A percentile compares a stretch with the other conserved stretches of the same genome.
Evolutionary conservation across 2,797 vertebrate genomes (phyloP).

Genomic region (Rhincodon typus): DNA sequence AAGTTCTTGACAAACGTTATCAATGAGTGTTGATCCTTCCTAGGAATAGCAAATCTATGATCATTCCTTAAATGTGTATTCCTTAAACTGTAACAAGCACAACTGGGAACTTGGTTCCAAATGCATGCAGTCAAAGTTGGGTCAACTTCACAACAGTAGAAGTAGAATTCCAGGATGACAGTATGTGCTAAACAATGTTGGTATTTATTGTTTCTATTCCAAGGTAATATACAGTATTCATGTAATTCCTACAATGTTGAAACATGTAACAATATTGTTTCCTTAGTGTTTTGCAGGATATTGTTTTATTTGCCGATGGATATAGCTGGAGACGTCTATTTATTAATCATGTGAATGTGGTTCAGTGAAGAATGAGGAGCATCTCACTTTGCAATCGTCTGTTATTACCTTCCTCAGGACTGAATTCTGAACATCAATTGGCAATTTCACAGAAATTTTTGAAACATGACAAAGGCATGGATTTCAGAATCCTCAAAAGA

Average conservation of each 20-base stretch:
- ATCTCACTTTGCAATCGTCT: neutral
- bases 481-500: neutral
- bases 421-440: constrained; percentile 2
- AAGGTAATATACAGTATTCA: neutral
- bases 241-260: neutral
- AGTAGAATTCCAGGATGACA: neutral
- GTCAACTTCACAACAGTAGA: neutral
- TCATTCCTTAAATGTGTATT: neutral
- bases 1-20: neutral
- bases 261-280: neutral
- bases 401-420: neutral
- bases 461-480: neutral
- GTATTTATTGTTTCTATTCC: neutral
- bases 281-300: neutral
- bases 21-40: neutral
- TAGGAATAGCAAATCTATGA: neutral
- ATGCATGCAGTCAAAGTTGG: neutral
- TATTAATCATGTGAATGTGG: neutral
- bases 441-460: neutral
- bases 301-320: neutral
- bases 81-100: neutral
- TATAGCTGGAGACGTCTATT: neutral
- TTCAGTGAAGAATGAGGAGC: neutral
- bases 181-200: neutral
- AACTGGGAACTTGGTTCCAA: neutral